phyloP scores from a whole-genome alignment of 2,797 vertebrate species.

The Gallinago stenura region DNA sequence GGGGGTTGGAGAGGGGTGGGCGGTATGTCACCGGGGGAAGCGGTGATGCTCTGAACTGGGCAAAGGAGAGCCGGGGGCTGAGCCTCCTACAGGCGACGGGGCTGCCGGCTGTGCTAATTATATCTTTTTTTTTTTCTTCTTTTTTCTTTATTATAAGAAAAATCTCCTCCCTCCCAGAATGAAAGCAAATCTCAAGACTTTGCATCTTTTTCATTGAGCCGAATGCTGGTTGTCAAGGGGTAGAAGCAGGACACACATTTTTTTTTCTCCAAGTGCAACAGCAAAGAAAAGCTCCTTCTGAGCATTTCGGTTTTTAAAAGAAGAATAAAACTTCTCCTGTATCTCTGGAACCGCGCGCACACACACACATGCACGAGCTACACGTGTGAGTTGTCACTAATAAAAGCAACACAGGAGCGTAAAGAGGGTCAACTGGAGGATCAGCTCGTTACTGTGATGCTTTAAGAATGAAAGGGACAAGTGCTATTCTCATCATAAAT shows the following conservation, averaged over 20 bases:
- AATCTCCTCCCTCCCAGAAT: background rate
- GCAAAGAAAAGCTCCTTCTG: background rate
- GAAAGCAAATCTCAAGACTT: background rate
- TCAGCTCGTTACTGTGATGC: background rate
- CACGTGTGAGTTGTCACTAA: background rate
- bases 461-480: background rate
- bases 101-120: background rate
- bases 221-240: background rate
- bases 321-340: background rate
- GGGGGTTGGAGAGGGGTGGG: background rate
- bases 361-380: rapidly evolving
- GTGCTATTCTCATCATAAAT: background rate
- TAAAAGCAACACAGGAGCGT: background rate
- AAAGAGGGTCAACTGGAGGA: background rate
- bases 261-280: background rate
- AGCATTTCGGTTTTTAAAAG: background rate
- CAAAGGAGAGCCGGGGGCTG: background rate
- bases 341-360: background rate
- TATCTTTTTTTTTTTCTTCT: rapidly evolving
- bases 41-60: background rate
- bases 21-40: background rate
- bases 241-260: background rate
- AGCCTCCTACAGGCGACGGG: rapidly evolving
- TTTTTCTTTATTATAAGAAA: background rate
- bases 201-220: background rate